Base-by-base conservation (phyloP, 1,140 invertebrate species). In the Hycleus phaleratus region DNA sequence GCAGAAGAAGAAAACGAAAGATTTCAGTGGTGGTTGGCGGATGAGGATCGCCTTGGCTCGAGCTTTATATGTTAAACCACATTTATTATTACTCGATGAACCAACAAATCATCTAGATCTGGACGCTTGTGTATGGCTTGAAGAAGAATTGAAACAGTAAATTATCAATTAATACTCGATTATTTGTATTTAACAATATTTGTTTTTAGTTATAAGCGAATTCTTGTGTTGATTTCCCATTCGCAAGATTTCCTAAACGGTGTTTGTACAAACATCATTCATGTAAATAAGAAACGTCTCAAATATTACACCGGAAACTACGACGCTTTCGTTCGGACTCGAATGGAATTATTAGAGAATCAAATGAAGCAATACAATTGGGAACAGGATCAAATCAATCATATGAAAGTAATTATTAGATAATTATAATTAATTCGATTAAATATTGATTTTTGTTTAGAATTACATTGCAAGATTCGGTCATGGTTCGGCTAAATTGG, bases 201-300 rank as follows among this genome's bases (percentile, higher is more conserved):
- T 38, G 18, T 18, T 62, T 63, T 38, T 71, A 90, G 86, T 45
- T 96, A 98, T 71, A 97, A 97, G 75, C 82, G 95, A 68, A 98
- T 98, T 75, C 78, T 99, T 63, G 90, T 99, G n/a, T 85, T 99
- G 48, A 95, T 99, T 64, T 99, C 96, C 2, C 97, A 99, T 76
- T 99, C 97, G 4, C 97, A 99, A 81, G 97, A 99, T 85, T 99
- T 99, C 74, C 79, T 99, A 57, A 99, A 99, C 76, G 96, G 96
- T 57, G 94, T 99, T 44, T 99, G 97, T 77, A 99, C 94, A 11
- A 98, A 99, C 75, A 98, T 98, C 53, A 88, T 99, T 66, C 95
- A 99, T 75, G 84, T 99, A 71, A 87, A 93, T 69, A 89, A 96
- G 71, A 91, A 92, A 66, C 87, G 91, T 51, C 81, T 99, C 0